Evolutionary conservation across 2,888 invertebrate genomes (phyloP).

Genomic region (Brachycybe producta): DNA sequence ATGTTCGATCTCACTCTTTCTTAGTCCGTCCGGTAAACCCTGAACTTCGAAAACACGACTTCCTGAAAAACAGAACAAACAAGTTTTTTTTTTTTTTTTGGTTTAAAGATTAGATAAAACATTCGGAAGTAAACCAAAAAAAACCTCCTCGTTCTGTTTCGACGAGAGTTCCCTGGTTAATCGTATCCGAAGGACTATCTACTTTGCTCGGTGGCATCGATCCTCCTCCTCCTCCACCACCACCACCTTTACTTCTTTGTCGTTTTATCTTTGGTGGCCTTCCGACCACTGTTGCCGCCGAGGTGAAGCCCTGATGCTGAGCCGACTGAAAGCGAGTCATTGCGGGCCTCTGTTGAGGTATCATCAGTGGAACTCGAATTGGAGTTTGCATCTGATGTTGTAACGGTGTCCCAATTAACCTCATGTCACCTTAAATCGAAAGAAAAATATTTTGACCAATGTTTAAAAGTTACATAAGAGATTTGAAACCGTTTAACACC

Average conservation of each 20-base stretch:
- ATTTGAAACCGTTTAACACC: no score
- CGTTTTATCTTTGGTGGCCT: constrained; percentile 23
- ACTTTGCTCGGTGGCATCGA: no score
- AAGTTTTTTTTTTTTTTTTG: constrained; percentile 11
- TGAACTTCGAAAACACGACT: constrained; percentile 23
- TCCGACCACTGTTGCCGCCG: constrained; percentile 19
- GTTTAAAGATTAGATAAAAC: constrained; percentile 17
- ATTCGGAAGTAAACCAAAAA: neutral
- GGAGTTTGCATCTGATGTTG: constrained; percentile 22
- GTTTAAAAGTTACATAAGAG: no score
- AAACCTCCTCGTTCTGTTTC: neutral
- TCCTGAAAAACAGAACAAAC: constrained; percentile 9
- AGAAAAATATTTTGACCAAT: neutral
- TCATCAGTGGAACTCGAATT: constrained; percentile 20
- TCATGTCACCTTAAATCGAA: constrained; percentile 21
- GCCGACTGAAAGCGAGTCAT: constrained; percentile 23
- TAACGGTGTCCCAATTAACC: constrained; percentile 23
- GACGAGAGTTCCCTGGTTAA: no score
- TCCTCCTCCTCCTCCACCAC: neutral
- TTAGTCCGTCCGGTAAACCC: constrained; percentile 24
- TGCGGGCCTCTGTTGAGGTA: constrained; percentile 23
- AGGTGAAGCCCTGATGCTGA: constrained; percentile 17
- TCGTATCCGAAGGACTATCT: no score
- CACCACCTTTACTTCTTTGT: constrained; percentile 22
- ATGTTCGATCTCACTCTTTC: constrained; percentile 22